These are phyloP conservation scores for Callosobruchus maculatus DNA, from an alignment of 2,888 invertebrate genomes.

Conservation along the genomic window DNA sequence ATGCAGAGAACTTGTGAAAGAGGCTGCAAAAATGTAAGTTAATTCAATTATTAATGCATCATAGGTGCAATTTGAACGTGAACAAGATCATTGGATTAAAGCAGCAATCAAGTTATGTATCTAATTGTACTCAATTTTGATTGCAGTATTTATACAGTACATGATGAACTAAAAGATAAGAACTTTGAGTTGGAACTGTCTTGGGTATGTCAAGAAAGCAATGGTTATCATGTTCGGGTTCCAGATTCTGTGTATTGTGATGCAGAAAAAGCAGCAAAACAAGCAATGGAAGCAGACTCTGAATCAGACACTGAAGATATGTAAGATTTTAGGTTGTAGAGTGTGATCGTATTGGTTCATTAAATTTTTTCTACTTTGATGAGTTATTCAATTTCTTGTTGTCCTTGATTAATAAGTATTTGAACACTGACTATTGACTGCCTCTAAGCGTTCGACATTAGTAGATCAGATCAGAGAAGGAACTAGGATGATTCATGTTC, in stretches of 20 bases:
- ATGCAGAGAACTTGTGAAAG: slow-evolving; percentile 83
- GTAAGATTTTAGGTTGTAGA: slow-evolving; percentile 41
- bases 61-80: neutral
- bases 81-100: neutral
- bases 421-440: too few species aligned
- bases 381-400: neutral
- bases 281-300: slow-evolving; percentile 83
- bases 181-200: slow-evolving; percentile 94
- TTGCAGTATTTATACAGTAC: slow-evolving; percentile 79
- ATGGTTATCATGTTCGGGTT: slow-evolving; percentile 78
- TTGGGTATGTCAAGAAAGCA: slow-evolving; percentile 82
- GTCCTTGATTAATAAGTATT: neutral
- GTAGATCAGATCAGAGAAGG: too few species aligned
- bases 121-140: too few species aligned
- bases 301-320: slow-evolving; percentile 78
- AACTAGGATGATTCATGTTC: too few species aligned
- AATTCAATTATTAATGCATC: neutral
- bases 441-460: too few species aligned
- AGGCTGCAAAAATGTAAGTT: slow-evolving; percentile 88
- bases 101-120: too few species aligned
- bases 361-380: neutral
- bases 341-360: neutral
- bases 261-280: slow-evolving; percentile 86
- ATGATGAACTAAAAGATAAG: slow-evolving; percentile 93
- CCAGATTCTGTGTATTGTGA: slow-evolving; percentile 71